A percentile compares a stretch with the other conserved stretches of the same genome.
These are phyloP conservation scores for Drosophila bunnanda DNA, from an alignment of 2,888 invertebrate genomes.

Conservation along the genomic window DNA sequence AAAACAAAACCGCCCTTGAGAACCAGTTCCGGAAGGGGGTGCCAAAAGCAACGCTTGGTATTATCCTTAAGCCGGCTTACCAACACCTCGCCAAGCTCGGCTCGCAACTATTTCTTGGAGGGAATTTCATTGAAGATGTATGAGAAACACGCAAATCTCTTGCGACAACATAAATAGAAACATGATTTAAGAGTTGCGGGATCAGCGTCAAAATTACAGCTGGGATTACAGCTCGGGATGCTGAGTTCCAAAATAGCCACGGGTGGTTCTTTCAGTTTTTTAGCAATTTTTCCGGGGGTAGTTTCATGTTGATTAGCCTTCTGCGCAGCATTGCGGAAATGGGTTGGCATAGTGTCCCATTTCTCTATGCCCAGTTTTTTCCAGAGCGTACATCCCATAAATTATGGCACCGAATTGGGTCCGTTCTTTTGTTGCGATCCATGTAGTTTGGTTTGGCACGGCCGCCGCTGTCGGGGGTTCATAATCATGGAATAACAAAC, in stretches of 20 bases:
- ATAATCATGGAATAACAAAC: constrained; percentile 78
- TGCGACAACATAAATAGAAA: constrained; percentile 84
- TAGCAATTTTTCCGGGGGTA: constrained; percentile 59
- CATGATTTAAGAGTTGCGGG: constrained; percentile 82
- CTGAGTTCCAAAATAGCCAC: constrained; percentile 54
- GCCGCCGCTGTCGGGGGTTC: constrained; percentile 45
- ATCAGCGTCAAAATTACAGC: constrained; percentile 83
- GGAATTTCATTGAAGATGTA: constrained; percentile 30
- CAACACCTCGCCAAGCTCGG: constrained; percentile 64
- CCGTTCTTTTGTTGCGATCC: constrained; percentile 65
- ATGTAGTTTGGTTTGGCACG: constrained; percentile 75
- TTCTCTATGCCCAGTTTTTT: constrained; percentile 25
- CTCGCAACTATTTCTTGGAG: constrained; percentile 29
- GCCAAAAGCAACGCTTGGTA: constrained; percentile 46
- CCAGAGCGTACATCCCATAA: constrained; percentile 57
- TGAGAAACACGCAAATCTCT: constrained; percentile 76
- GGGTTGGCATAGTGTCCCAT: constrained; percentile 57
- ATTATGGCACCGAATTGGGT: constrained; percentile 66
- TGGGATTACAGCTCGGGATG: constrained; percentile 78
- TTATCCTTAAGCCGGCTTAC: constrained; percentile 71
- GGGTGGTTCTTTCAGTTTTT: constrained; percentile 60
- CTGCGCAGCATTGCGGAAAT: constrained; percentile 75
- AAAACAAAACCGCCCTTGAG: constrained; percentile 68
- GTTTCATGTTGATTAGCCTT: constrained; percentile 74
- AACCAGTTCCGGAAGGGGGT: constrained; percentile 50